Conservation (phyloP, 1,140 invertebrate species). For the Formica exsecta region DNA sequence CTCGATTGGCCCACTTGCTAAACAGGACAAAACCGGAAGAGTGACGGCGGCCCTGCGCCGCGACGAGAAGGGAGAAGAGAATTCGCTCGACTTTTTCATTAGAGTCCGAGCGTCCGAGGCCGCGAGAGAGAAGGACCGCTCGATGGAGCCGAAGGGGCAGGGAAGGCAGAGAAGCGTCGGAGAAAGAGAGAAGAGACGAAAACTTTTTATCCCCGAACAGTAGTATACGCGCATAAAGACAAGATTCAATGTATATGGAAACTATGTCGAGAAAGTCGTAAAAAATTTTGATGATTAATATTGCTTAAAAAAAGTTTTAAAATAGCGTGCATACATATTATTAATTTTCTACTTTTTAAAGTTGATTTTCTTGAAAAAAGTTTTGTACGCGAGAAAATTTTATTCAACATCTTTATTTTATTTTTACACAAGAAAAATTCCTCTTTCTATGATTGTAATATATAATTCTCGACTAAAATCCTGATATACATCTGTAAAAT, state of each 20-base stretch:
- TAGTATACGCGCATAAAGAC: neutral
- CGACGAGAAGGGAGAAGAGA: slow-evolving; percentile 49
- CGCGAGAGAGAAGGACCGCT: slow-evolving; percentile 65
- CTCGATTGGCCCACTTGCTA: slow-evolving; percentile 85
- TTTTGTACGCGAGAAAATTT: too few species aligned
- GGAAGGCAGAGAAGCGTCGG: slow-evolving; percentile 25
- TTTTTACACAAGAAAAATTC: too few species aligned
- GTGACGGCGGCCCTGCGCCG: slow-evolving; percentile 61
- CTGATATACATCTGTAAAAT: too few species aligned
- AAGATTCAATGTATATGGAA: neutral
- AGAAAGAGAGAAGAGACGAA: neutral
- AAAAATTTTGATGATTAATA: neutral
- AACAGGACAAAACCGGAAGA: slow-evolving; percentile 84
- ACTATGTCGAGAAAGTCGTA: neutral
- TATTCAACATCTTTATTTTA: too few species aligned
- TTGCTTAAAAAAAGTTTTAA: too few species aligned
- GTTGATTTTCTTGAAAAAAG: too few species aligned
- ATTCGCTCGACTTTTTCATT: slow-evolving; percentile 82
- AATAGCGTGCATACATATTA: too few species aligned
- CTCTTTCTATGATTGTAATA: too few species aligned
- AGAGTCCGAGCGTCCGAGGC: slow-evolving; percentile 74
- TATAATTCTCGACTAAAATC: too few species aligned
- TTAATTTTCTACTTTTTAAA: too few species aligned
- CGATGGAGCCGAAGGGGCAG: slow-evolving; percentile 25
- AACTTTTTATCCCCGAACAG: neutral